Conservation (phyloP, 2,113 vertebrate genomes). For the Macquaria ambigua region DNA sequence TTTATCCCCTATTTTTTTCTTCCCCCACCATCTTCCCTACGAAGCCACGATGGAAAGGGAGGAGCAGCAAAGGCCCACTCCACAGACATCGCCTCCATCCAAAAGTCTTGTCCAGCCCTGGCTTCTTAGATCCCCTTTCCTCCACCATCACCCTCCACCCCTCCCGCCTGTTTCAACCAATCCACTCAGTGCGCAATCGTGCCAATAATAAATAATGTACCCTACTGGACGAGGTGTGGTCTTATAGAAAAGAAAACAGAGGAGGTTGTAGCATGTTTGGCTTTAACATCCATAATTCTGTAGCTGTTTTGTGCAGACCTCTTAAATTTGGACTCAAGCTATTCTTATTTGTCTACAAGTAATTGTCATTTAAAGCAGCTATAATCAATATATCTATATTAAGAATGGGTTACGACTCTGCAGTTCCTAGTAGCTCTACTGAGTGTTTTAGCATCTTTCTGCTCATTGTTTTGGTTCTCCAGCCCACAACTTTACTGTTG, state of each 20-base stretch:
- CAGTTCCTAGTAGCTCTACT: no score
- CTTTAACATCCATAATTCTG: not conserved
- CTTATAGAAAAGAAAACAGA: not conserved
- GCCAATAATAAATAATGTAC: conserved; percentile 30
- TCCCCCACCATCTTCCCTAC: not conserved
- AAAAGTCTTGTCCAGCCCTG: conserved; percentile 22
- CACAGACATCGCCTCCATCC: conserved; percentile 30
- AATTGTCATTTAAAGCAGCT: not conserved
- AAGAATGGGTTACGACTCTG: not conserved
- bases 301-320: not conserved
- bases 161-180: not conserved
- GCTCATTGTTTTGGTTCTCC: not conserved
- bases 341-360: not conserved
- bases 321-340: not conserved
- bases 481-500: not conserved
- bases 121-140: conserved; percentile 38
- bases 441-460: not conserved
- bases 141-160: conserved; percentile 21
- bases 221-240: conserved; percentile 2
- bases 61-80: conserved; percentile 16
- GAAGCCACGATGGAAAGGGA: conserved; percentile 5
- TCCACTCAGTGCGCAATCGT: not conserved
- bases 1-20: not conserved
- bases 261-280: not conserved
- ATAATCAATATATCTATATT: not conserved